These are phyloP conservation scores for Siniperca undulata DNA, from an alignment of 2,797 vertebrate species.

Conservation along the genomic window DNA sequence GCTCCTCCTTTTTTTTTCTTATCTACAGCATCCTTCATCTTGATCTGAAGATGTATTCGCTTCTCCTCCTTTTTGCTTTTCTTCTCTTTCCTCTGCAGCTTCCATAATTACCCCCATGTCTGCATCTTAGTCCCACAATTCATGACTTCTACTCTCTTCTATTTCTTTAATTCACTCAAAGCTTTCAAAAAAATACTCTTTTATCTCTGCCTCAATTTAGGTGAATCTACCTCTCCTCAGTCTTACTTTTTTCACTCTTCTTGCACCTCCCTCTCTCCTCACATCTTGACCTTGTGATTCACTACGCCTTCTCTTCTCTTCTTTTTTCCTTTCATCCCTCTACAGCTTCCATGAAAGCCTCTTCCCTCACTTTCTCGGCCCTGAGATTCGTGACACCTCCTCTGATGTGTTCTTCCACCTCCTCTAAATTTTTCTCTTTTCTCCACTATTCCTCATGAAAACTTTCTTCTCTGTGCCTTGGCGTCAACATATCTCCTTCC, in stretches of 20 bases:
- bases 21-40: slow-evolving; percentile 16
- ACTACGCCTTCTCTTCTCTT: slow-evolving; percentile 2
- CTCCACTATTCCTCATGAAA: neutral
- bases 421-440: neutral
- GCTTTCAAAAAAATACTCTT: slow-evolving; percentile 5
- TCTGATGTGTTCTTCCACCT: slow-evolving; percentile 21
- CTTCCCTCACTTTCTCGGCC: slow-evolving; percentile 10
- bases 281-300: slow-evolving; percentile 35
- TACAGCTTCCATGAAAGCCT: slow-evolving; percentile 21
- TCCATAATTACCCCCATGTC: slow-evolving; percentile 27
- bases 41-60: slow-evolving; percentile 1
- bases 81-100: neutral
- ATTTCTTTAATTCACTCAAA: slow-evolving; percentile 28
- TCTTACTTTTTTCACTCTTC: neutral
- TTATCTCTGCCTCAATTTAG: slow-evolving; percentile 20
- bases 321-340: slow-evolving; percentile 29
- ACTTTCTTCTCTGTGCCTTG: neutral
- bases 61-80: neutral
- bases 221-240: neutral
- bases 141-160: slow-evolving; percentile 3
- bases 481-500: neutral
- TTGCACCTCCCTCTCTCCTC: slow-evolving; percentile 23
- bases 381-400: slow-evolving; percentile 3
- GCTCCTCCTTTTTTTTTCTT: neutral
- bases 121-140: slow-evolving; percentile 3